Conservation (phyloP, 2,797 vertebrate genomes). For the Micropoecilia bifurca region DNA sequence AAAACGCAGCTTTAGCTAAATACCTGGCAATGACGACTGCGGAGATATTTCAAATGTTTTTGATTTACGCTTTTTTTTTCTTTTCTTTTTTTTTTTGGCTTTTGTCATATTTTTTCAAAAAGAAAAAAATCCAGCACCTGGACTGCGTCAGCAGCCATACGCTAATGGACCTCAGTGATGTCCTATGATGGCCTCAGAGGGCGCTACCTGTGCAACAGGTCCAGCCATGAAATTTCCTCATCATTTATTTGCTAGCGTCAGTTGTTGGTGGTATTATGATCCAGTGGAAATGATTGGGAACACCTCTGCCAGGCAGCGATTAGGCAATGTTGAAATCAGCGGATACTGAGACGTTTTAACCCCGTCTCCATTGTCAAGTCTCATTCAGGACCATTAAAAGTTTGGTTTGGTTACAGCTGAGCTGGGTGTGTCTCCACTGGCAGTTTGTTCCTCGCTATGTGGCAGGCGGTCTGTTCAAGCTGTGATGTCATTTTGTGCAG, state of each 20-base stretch:
- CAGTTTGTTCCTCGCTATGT: too few relatives aligned
- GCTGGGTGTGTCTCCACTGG: too few relatives aligned
- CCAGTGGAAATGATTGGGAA: background rate
- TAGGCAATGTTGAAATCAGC: background rate
- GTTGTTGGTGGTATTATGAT: background rate
- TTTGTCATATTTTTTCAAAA: background rate
- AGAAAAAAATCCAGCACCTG: too few relatives aligned
- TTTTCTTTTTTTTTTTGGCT: background rate
- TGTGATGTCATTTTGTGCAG: too few relatives aligned
- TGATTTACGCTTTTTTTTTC: background rate
- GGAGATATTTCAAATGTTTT: background rate
- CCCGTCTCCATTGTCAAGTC: too few relatives aligned
- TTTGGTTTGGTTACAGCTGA: too few relatives aligned
- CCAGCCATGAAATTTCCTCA: background rate
- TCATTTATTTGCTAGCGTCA: background rate
- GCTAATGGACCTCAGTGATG: background rate
- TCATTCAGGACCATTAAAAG: too few relatives aligned
- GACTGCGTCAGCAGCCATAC: background rate
- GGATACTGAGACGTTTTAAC: too few relatives aligned
- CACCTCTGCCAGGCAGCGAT: background rate
- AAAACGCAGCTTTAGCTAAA: background rate
- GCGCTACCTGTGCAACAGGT: background rate
- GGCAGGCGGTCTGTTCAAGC: too few relatives aligned
- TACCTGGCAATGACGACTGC: background rate
- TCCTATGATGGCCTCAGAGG: background rate